phyloP scores from a whole-genome alignment of 2,113 vertebrate genomes.

The Erythrocercus mccallii region DNA sequence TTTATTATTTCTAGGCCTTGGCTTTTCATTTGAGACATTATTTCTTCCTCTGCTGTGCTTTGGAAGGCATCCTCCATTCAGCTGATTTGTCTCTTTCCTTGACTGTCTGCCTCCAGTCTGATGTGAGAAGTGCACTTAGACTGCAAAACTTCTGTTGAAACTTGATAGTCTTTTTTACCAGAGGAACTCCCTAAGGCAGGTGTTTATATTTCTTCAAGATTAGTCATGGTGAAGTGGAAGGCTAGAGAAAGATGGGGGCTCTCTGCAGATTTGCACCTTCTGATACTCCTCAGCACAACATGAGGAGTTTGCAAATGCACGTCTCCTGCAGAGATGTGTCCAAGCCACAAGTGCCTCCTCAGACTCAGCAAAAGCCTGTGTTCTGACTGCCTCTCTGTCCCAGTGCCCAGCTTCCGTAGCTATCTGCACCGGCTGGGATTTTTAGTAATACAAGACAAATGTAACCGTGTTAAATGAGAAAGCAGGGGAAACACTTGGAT shows the following conservation, averaged over 20 bases:
- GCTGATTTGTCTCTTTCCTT: not conserved
- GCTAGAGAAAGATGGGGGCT: not conserved
- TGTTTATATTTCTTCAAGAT: not conserved
- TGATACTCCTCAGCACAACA: not conserved
- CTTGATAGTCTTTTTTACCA: not conserved
- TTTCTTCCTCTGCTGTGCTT: not conserved
- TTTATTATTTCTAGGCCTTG: not conserved
- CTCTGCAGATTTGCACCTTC: not conserved
- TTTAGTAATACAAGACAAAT: not conserved
- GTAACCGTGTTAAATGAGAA: not conserved
- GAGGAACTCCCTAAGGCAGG: not conserved
- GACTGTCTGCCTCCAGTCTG: not conserved
- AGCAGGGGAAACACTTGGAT: not conserved
- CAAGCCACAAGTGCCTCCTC: not conserved
- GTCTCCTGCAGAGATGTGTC: rapidly evolving
- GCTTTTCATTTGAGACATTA: not conserved
- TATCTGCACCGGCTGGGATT: not conserved
- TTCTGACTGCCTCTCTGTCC: not conserved
- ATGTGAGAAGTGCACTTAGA: not conserved
- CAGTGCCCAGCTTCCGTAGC: rapidly evolving
- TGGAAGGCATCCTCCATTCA: not conserved
- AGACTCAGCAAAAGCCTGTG: not conserved
- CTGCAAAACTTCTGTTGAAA: not conserved
- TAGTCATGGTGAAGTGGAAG: not conserved
- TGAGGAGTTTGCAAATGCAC: not conserved